A percentile compares a stretch with the other conserved stretches of the same genome.
Evolutionary conservation across 2,888 invertebrate species (phyloP).

Genomic region (Aradus depressus): DNA sequence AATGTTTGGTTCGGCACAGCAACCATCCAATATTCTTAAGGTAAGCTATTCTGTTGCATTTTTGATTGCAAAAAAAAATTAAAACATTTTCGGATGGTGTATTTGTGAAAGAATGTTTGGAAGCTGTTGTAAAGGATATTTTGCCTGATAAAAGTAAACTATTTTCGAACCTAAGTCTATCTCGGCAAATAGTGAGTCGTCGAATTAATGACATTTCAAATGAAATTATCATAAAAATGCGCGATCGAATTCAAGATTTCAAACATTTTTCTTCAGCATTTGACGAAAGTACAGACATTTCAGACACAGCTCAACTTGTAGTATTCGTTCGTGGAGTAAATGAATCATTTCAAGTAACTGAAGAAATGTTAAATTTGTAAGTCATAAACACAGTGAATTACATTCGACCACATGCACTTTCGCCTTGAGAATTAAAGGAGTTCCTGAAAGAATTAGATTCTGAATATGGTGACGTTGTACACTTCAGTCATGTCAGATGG

Average conservation of each 20-base stretch:
- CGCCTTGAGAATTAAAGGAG: not conserved
- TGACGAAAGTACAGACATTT: no score
- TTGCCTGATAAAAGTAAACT: conserved; percentile 1
- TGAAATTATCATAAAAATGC: no score
- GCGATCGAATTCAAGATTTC: no score
- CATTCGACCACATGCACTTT: no score
- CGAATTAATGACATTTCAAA: no score
- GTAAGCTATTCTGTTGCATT: not conserved
- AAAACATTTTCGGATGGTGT: not conserved
- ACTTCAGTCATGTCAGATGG: conserved; percentile 2
- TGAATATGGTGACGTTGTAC: not conserved
- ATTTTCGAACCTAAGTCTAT: conserved; percentile 4
- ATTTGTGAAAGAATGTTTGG: conserved; percentile 4
- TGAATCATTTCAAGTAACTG: no score
- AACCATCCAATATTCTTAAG: no score
- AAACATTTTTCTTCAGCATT: no score
- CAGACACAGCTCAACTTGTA: not conserved
- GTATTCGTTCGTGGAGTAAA: not conserved
- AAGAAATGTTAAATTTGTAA: no score
- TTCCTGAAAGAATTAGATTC: not conserved
- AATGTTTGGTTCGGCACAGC: not conserved
- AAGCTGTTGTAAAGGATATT: conserved; percentile 1
- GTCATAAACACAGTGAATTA: no score
- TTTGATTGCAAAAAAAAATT: conserved; percentile 1
- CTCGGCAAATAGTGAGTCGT: no score